Evolutionary conservation across 2,888 invertebrate species (phyloP), one percentile per base, ranked within the genome.

Genomic region (Drosophila dives): DNA sequence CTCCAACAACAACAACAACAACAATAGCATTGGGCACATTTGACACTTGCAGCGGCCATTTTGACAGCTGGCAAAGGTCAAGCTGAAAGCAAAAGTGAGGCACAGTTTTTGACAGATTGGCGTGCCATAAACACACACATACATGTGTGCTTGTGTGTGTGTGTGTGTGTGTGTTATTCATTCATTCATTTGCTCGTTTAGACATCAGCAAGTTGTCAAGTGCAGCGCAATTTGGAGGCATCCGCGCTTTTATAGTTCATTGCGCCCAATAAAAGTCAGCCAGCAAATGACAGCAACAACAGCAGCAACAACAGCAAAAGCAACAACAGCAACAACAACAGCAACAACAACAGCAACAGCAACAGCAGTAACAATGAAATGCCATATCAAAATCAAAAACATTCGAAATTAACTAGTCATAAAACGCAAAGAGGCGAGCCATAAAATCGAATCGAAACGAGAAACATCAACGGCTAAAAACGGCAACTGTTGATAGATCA

Each of bases 401-500:
- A 87, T 72, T 63, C 77, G 50, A 87, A 89, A 86, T 86, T 86
- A 86, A 87, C 90, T 82, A 84, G 88, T 77, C 88, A 89, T 86
- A 86, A 89, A 86, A 72, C 48, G 54, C 66, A 60, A 59, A 63
- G 66, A 56, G 69, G 45, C 64, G 40, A 51, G 56, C 36, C 58
- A 75, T 75, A 75, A 78, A 74, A 73, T 45, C 15, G 49, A 54
- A 51, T 49, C 38, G 36, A 20, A 38, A 34, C 26, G 42, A 42
- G 71, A 77, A 71, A 70, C 63, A 81, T 59, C 75, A 67, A 62
- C 65, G 72, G 72, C 65, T 65, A 54, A 86, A 88, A 86, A 85
- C 86, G 85, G 88, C 85, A 86, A 89, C 85, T 89, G 85, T 87
- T 86, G 90, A 86, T 89, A 86, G 90, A 89, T 86, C 85, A 87